Evolutionary conservation across 1,140 invertebrate species (phyloP), one percentile per base, ranked within the genome.

Genomic region (Anoplolepis gracilipes): DNA sequence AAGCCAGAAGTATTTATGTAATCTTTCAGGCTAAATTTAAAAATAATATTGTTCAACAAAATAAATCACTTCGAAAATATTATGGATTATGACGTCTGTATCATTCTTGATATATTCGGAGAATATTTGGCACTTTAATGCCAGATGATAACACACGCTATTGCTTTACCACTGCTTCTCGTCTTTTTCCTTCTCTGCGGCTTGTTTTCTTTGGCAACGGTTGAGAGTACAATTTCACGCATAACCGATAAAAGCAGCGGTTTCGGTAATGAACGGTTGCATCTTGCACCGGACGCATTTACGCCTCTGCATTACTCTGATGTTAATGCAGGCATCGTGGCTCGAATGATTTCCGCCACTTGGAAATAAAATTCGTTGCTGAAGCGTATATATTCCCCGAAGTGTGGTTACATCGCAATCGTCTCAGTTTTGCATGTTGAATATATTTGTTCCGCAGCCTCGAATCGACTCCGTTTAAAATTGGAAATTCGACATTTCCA

Each of bases 181-280:
- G 2, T 55, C 61, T n/a, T 22, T 75, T 64, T 53, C 75, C 61
- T 85, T 75, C 61, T 84, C 65, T 87, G 76, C 28, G n/a, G 75
- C 49, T 90, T 67, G 88, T 89, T 90, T 90, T 84, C 88, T 76
- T 76, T 82, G 46, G 72, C 88, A 57, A 39, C 64, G 42, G 70
- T 64, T 73, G 75, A 87, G 72, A 77, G 84, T 88, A 90, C 76
- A 85, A 85, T 84, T 90, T 90, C 89, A 88, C 89, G 89, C 89
- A 88, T 88, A 90, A 90, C 89, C 89, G 88, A 90, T 90, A 90
- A 90, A 90, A 90, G 88, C 88, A 88, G 89, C 89, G 89, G 88
- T 90, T 90, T 90, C 88, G 89, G 86, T 90, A 90, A 90, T 90
- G 89, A 90, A 84, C 84, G 88, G 89, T 90, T 90, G 86, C 85